Evolutionary conservation across 2,113 vertebrate genomes (phyloP).

Genomic region (Felis chaus): DNA sequence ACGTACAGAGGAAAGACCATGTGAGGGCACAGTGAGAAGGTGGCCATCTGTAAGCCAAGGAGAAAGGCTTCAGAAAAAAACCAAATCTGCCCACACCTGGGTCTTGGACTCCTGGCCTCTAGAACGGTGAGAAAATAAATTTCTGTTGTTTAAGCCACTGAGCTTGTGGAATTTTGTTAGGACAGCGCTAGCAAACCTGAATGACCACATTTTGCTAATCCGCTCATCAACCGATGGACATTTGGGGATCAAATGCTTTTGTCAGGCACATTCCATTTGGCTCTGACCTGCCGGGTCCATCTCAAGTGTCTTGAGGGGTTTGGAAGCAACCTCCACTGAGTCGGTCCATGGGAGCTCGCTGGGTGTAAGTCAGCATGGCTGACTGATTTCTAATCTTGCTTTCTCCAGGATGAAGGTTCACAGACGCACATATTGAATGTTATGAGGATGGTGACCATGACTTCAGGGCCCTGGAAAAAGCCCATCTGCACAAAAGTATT

Average conservation of each 20-base stretch:
- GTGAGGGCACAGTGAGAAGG: neutral
- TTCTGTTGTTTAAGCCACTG: neutral
- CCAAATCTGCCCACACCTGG: neutral
- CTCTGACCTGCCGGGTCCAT: neutral
- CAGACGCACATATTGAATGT: too few species aligned
- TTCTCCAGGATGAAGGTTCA: neutral
- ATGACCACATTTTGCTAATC: neutral
- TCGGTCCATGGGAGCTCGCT: accelerated
- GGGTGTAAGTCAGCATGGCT: accelerated
- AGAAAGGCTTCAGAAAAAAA: neutral
- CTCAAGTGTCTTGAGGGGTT: neutral
- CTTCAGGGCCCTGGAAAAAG: neutral
- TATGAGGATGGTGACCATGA: neutral
- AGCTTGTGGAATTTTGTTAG: neutral
- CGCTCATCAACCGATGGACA: neutral
- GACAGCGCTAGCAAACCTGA: neutral
- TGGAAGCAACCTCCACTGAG: neutral
- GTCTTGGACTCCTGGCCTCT: neutral
- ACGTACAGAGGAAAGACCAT: neutral
- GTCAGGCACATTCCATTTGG: neutral
- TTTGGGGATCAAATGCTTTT: neutral
- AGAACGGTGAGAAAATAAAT: neutral
- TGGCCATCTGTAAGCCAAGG: accelerated
- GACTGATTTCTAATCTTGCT: neutral
- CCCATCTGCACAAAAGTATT: neutral